These are phyloP conservation scores for Emydocephalus ijimae DNA, from an alignment of 2,113 vertebrate species.

Conservation along the genomic window DNA sequence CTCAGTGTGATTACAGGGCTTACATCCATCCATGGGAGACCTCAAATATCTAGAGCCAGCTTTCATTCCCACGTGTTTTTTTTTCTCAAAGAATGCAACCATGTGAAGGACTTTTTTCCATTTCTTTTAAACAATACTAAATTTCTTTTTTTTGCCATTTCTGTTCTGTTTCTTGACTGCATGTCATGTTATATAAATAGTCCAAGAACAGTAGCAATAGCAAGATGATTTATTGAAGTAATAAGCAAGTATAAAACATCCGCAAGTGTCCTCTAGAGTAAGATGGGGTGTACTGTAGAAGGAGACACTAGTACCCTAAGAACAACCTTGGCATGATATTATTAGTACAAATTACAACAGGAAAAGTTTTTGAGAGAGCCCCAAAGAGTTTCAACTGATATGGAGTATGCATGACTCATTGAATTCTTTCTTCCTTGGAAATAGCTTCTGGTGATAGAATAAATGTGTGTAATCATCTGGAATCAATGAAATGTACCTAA, in stretches of 20 bases:
- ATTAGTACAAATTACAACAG: background rate
- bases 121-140: background rate
- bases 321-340: background rate
- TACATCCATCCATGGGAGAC: background rate
- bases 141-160: background rate
- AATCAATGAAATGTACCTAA: background rate
- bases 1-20: background rate
- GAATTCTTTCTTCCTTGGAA: background rate
- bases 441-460: background rate
- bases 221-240: background rate
- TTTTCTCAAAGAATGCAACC: background rate
- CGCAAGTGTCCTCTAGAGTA: background rate
- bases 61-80: background rate
- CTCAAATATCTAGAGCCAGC: background rate
- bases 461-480: background rate
- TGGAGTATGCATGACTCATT: conserved; percentile 1
- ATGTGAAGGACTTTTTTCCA: no score
- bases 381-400: background rate
- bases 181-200: background rate
- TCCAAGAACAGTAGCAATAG: background rate
- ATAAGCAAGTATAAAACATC: conserved; percentile 1
- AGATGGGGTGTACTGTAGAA: background rate
- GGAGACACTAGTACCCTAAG: background rate
- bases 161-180: background rate
- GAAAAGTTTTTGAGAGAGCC: background rate